These are phyloP conservation scores for Neodiprion lecontei DNA, from an alignment of 1,140 invertebrate genomes.

Conservation along the genomic window DNA sequence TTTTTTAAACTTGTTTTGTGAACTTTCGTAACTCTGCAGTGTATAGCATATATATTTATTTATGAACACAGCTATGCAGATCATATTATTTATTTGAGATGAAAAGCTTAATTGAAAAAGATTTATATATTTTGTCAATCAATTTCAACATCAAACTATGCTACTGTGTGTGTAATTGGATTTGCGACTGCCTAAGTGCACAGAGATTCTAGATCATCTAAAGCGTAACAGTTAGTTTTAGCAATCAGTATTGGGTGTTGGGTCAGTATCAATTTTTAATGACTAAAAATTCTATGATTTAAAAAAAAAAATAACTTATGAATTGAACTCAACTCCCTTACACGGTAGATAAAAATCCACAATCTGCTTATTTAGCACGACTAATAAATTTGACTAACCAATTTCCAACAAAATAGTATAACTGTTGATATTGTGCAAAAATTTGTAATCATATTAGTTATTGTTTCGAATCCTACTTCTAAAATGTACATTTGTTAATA, in stretches of 20 bases:
- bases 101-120: slow-evolving; percentile 11
- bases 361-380: too few species aligned
- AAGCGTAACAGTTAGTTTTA: background rate
- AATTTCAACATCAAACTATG: too few species aligned
- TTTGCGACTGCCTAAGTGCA: too few species aligned
- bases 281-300: background rate
- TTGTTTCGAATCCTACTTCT: background rate
- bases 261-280: slow-evolving; percentile 20
- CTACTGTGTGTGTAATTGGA: too few species aligned
- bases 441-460: background rate
- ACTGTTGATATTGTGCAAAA: background rate
- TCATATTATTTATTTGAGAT: slow-evolving; percentile 23
- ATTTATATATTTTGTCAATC: background rate
- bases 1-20: slow-evolving; percentile 18
- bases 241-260: slow-evolving; percentile 15
- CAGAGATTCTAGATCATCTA: too few species aligned
- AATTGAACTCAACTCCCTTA: background rate
- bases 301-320: too few species aligned
- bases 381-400: too few species aligned
- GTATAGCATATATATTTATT: slow-evolving; percentile 35
- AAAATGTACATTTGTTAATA: background rate
- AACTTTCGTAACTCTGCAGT: slow-evolving; percentile 18
- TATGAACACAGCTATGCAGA: slow-evolving; percentile 28
- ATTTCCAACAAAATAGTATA: too few species aligned
- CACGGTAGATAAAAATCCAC: too few species aligned